These are phyloP conservation scores for Petrophora chlorosata DNA, from an alignment of 2,888 invertebrate genomes.

Conservation along the genomic window DNA sequence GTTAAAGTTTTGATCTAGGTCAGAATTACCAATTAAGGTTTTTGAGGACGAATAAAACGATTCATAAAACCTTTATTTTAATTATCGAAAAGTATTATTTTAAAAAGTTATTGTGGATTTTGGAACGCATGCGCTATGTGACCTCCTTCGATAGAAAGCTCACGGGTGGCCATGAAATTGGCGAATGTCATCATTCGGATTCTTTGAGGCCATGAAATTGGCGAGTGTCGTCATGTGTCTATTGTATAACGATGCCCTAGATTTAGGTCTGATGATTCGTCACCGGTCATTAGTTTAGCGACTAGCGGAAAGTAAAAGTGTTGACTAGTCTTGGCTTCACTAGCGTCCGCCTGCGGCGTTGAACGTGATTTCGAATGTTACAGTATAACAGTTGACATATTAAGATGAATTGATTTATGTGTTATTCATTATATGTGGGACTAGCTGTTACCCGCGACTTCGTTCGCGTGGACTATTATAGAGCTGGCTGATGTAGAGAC, in stretches of 20 bases:
- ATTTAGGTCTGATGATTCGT: conserved; percentile 3
- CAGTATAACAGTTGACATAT: neutral
- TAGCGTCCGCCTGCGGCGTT: neutral
- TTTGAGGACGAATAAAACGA: conserved; percentile 7
- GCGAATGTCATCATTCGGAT: conserved; percentile 7
- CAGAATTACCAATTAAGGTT: conserved; percentile 9
- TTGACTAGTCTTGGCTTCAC: neutral
- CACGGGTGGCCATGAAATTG: conserved; percentile 23
- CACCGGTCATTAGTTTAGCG: neutral
- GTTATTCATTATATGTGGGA: no score
- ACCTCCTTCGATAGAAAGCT: conserved; percentile 32
- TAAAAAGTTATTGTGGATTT: neutral
- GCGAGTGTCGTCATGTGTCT: neutral
- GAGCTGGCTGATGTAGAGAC: no score
- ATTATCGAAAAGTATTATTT: conserved; percentile 3
- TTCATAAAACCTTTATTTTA: conserved; percentile 9
- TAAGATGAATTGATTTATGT: no score
- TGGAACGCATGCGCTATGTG: conserved; percentile 12
- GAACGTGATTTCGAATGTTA: no score
- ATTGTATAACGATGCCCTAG: conserved; percentile 4
- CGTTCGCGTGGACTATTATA: no score
- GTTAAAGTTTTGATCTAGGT: conserved; percentile 1
- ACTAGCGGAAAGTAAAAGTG: conserved; percentile 17
- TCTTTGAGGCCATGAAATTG: neutral
- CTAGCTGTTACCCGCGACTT: no score